Conservation (phyloP, 2,113 vertebrate genomes). For the Rhodinocichla rosea region DNA sequence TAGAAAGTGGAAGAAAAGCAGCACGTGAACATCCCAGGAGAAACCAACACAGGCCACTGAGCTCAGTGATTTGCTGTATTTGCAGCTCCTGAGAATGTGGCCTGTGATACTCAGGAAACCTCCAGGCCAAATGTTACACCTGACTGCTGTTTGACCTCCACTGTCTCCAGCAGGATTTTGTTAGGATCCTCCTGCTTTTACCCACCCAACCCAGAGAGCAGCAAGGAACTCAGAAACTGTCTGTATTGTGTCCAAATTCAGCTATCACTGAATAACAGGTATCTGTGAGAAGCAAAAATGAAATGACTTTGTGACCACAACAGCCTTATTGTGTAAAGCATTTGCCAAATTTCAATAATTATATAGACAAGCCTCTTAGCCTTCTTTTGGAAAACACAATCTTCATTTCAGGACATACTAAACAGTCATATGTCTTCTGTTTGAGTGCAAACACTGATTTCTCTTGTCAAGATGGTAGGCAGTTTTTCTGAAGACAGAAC, state of each 20-base stretch:
- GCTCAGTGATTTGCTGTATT: neutral
- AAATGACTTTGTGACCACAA: neutral
- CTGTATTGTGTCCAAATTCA: neutral
- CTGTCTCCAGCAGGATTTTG: neutral
- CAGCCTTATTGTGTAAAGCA: neutral
- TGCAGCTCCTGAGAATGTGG: neutral
- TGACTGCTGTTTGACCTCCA: neutral
- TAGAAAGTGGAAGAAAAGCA: neutral
- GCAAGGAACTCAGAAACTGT: neutral
- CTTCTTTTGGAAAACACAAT: neutral
- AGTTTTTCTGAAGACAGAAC: neutral
- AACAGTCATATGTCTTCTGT: neutral
- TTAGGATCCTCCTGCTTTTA: neutral
- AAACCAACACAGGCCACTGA: neutral
- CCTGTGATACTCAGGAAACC: neutral
- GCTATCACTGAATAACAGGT: neutral
- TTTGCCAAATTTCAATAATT: neutral
- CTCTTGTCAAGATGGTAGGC: conserved; percentile 8
- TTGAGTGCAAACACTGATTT: conserved; percentile 6
- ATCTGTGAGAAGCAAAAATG: neutral
- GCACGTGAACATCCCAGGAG: neutral
- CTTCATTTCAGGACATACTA: neutral
- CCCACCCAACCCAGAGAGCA: neutral
- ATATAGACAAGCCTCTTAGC: neutral
- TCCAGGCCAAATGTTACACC: neutral